Evolutionary conservation across 30 jellyfish, hydroid and myxozoan genomes (phyloP), one percentile per base, ranked within the genome.

Genomic region (Clytia hemisphaerica): DNA sequence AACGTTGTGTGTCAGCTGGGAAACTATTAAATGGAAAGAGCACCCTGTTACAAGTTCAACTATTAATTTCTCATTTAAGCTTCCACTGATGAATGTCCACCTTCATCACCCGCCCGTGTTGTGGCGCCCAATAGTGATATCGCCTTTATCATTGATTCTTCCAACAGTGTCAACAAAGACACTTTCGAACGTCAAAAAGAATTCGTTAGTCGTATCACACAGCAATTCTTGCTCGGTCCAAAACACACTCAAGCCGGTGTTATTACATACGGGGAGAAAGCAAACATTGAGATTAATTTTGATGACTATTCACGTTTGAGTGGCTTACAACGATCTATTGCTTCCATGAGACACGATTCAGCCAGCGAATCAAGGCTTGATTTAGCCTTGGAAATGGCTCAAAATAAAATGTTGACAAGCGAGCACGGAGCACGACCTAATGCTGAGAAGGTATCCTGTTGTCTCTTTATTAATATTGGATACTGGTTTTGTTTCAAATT

Each of bases 141-240:
- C 58, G 97, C 92, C 4, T 88, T 88, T 73, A 33, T 88, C 58
- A 28, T 88, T 12, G 97, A 88, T 47, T 50, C 89, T 1, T 88
- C 97, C 1, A 74, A 83, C 6, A 81, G 95, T n/a, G 57, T 80
- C 34, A 62, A 72, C n/a, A 48, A 62, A 33, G 74, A 47, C 10
- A 66, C 80, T 62, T 88, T 77, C 73, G 15, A 54, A 59, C 77
- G 76, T 1, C 88, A 88, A 80, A 88, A 88, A 50, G 45, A 38
- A 4, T 73, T 88, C 59, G 83, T 81, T 10, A 88, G 80, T 51
- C 59, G 67, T 35, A 80, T 88, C 37, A 73, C 80, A 16, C 40
- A 40, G 24, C 78, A 69, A 2, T 80, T 82, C 75, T 80, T 88
- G 1, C 78, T 79, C 14, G 91, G 95, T 6, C 76, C 88, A 33